These are phyloP conservation scores for Schizaphis graminum DNA, from an alignment of 2,888 invertebrate species.

Conservation along the genomic window DNA sequence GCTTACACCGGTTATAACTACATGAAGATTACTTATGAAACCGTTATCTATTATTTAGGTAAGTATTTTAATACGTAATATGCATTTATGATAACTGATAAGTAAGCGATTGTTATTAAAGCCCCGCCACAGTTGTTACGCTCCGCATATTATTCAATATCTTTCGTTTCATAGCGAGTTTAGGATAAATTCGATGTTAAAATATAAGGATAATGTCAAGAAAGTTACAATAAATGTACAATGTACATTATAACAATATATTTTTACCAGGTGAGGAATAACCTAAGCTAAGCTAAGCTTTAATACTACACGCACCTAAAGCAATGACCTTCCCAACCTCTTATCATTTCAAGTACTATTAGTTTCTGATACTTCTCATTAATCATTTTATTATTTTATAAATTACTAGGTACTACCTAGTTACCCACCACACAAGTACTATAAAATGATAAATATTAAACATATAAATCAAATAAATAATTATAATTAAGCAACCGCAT, in stretches of 20 bases:
- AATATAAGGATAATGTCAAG: not conserved
- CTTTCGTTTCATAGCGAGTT: not conserved
- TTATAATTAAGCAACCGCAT: not conserved
- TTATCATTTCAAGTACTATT: not conserved
- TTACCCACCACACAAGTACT: not conserved
- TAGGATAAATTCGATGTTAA: not conserved
- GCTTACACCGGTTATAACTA: not conserved
- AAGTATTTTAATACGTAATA: not conserved
- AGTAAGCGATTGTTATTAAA: not conserved
- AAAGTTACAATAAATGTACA: not conserved
- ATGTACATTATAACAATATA: not conserved
- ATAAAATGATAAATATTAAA: not conserved
- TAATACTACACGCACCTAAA: not conserved
- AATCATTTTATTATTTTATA: not conserved
- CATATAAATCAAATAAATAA: not conserved
- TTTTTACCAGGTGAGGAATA: not conserved
- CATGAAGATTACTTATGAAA: not conserved
- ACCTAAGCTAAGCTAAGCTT: not conserved
- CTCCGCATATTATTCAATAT: not conserved
- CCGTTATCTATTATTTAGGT: not conserved
- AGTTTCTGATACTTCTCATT: not conserved
- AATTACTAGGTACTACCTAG: not conserved
- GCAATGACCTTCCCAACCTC: not conserved
- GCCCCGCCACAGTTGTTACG: not conserved
- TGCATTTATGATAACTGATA: not conserved